Conservation (phyloP, 2,888 invertebrate species). For the Mesorhabditis spiculigera region DNA sequence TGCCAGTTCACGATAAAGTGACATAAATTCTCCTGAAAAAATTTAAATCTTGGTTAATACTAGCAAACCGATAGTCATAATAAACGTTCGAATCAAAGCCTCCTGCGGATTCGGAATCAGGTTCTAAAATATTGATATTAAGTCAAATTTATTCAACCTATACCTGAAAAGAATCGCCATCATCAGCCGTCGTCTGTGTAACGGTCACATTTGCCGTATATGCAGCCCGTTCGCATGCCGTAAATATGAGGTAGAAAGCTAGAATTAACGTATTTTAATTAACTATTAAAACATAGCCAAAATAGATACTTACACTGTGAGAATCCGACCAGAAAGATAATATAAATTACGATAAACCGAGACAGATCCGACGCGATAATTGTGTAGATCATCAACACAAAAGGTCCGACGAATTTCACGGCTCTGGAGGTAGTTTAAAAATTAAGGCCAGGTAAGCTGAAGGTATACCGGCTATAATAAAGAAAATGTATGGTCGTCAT, state of each 20-base stretch:
- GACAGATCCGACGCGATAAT: conserved; percentile 70
- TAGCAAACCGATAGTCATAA: conserved; percentile 95
- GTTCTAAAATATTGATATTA: conserved; percentile 19
- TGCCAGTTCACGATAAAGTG: conserved; percentile 37
- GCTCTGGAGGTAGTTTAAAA: conserved; percentile 23
- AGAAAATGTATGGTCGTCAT: conserved; percentile 37
- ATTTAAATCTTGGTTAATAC: conserved; percentile 68
- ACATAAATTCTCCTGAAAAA: conserved; percentile 60
- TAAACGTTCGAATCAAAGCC: conserved; percentile 79
- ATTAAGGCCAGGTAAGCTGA: background rate
- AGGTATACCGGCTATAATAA: conserved; percentile 30
- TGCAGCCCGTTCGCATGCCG: conserved; percentile 66
- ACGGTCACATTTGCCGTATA: background rate
- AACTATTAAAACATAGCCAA: background rate
- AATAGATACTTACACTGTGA: conserved; percentile 70
- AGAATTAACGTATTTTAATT: conserved; percentile 9
- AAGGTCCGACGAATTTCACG: conserved; percentile 78
- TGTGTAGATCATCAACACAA: conserved; percentile 97
- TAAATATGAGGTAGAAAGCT: conserved; percentile 79
- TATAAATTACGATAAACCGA: conserved; percentile 90
- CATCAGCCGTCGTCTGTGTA: background rate
- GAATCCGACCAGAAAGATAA: conserved; percentile 94
- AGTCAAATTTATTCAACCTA: background rate
- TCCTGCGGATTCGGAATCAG: conserved; percentile 31
- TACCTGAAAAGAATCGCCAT: conserved; percentile 4